Percentiles rank a stretch among this genome's conserved stretches.
These are phyloP conservation scores for Bathynomus jamesi DNA, from an alignment of 1,140 invertebrate species.

Conservation along the genomic window DNA sequence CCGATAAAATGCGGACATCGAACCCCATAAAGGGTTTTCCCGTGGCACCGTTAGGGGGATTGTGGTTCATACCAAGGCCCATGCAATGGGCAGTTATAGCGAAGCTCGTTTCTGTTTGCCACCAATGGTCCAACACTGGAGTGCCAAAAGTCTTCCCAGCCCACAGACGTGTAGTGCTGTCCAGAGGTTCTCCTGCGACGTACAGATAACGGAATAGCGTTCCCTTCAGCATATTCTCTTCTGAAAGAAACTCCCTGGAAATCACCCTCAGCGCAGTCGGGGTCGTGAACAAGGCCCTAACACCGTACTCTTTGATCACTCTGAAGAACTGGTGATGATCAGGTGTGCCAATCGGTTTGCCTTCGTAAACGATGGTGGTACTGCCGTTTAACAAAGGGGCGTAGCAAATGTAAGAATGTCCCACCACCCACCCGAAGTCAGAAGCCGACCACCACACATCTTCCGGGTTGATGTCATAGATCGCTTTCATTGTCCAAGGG, in stretches of 20 bases:
- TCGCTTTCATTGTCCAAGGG: slow-evolving; percentile 70
- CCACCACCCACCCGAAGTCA: slow-evolving; percentile 88
- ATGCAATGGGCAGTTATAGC: slow-evolving; percentile 75
- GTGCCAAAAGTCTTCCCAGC: slow-evolving; percentile 68
- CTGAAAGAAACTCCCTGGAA: background rate
- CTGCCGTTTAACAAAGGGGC: slow-evolving; percentile 71
- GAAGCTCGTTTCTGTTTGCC: slow-evolving; percentile 91
- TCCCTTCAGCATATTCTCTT: slow-evolving; percentile 20
- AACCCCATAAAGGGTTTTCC: slow-evolving; percentile 75
- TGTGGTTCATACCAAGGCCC: slow-evolving; percentile 57
- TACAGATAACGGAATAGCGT: slow-evolving; percentile 71
- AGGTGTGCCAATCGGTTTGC: slow-evolving; percentile 87
- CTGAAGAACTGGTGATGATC: slow-evolving; percentile 85
- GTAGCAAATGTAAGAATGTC: slow-evolving; percentile 89
- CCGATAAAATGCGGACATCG: slow-evolving; percentile 63
- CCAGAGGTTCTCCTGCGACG: slow-evolving; percentile 88
- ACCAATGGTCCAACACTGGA: slow-evolving; percentile 88
- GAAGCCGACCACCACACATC: slow-evolving; percentile 79
- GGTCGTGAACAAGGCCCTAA: slow-evolving; percentile 76
- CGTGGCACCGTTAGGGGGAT: slow-evolving; percentile 58
- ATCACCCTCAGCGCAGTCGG: slow-evolving; percentile 61
- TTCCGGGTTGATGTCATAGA: slow-evolving; percentile 71
- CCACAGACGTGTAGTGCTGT: slow-evolving; percentile 82
- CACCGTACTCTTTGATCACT: slow-evolving; percentile 75
- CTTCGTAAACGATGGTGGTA: slow-evolving; percentile 86